phyloP scores from a whole-genome alignment of 2,113 vertebrate genomes.

The Brachypodius melanocephalos region DNA sequence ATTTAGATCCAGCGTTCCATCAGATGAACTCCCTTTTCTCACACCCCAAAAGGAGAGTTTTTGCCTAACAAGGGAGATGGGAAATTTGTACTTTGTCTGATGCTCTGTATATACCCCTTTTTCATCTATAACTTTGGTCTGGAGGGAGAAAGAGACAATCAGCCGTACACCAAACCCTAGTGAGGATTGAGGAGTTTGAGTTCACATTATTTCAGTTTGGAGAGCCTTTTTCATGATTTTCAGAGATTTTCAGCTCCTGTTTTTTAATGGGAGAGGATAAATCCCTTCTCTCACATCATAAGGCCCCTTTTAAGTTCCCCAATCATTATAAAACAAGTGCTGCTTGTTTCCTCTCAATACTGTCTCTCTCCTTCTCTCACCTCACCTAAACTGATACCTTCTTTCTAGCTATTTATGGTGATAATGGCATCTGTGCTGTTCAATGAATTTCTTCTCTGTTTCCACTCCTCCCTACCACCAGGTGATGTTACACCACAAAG shows the following conservation, averaged over 20 bases:
- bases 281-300: not conserved
- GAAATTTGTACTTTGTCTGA: not conserved
- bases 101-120: not conserved
- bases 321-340: not conserved
- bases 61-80: not conserved
- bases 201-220: not conserved
- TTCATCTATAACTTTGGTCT: not conserved
- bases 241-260: not conserved
- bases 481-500: not conserved
- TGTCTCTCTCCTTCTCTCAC: not conserved
- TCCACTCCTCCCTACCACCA: not conserved
- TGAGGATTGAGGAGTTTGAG: not conserved
- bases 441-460: not conserved
- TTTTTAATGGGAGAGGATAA: not conserved
- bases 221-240: not conserved
- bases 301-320: not conserved
- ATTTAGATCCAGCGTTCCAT: not conserved
- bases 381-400: not conserved
- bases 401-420: not conserved
- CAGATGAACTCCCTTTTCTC: not conserved
- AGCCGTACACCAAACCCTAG: not conserved
- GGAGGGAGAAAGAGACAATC: not conserved
- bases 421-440: not conserved
- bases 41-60: not conserved
- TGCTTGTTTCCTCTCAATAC: not conserved